These are phyloP conservation scores for Carettochelys insculpta DNA, from an alignment of 2,113 vertebrate species.

Conservation along the genomic window DNA sequence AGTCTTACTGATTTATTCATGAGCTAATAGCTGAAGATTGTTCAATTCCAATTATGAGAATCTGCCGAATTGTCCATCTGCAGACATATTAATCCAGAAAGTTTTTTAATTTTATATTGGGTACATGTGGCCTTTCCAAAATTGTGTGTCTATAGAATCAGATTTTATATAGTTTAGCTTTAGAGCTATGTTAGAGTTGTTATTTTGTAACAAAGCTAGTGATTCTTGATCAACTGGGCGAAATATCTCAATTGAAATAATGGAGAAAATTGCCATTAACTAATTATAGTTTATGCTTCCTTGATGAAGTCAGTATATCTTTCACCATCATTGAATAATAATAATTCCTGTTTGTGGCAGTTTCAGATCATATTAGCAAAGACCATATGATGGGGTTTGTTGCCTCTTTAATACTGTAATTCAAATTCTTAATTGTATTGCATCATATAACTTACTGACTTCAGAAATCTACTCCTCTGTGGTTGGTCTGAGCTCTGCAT, in stretches of 20 bases:
- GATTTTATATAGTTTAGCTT: neutral
- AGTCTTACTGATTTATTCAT: neutral
- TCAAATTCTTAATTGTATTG: neutral
- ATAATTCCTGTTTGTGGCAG: neutral
- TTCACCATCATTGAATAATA: accelerated
- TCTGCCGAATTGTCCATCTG: neutral
- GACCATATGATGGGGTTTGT: neutral
- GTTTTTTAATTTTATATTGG: neutral
- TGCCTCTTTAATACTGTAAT: neutral
- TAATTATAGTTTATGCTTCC: neutral
- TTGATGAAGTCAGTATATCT: neutral
- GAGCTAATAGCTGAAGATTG: neutral
- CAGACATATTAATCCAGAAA: neutral
- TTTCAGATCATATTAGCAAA: neutral
- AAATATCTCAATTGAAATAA: neutral
- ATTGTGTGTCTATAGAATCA: neutral
- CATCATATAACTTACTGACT: neutral
- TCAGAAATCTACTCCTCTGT: neutral
- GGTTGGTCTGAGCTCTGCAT: neutral
- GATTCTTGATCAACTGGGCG: neutral
- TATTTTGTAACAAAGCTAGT: neutral
- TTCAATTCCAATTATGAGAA: neutral
- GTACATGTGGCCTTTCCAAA: neutral
- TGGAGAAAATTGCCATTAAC: neutral
- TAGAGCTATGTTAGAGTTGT: neutral